Evolutionary conservation across 1,140 invertebrate species (phyloP), one percentile per base, ranked within the genome.

Genomic region (Drosophila bifasciata): DNA sequence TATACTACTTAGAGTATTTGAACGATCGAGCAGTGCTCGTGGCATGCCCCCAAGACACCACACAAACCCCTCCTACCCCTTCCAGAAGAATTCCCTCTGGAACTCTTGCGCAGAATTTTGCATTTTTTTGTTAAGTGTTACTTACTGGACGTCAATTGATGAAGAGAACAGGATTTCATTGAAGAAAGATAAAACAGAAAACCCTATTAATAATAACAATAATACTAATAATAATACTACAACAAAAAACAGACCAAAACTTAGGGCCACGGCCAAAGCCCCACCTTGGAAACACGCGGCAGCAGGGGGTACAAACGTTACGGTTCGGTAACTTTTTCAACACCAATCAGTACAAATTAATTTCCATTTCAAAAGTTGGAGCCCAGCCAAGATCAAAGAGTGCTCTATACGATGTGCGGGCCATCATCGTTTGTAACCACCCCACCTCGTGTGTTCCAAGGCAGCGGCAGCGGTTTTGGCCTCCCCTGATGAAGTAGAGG

Each of bases 301-400:
- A 8, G 32, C 56, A 56, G 75, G 50, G 48, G 69, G 58, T 79
- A 57, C 71, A 74, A 40, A 6, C 62, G 63, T 15, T 40, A 15
- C 69, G 53, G 16, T 43, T 19, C 28, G 68, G 36, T 36, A 49
- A 43, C 25, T 62, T 64, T 52, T 58, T 40, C 61, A 70, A 86
- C 81, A 85, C 81, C 81, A 85, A 88, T 85, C 81, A 85, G 81
- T 85, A 85, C 81, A 85, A 85, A 85, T 86, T 85, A 86, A 81
- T 85, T 85, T 85, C 80, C 69, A 72, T 86, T 85, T 86, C 64
- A 85, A 86, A 36, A 80, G 80, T 76, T 73, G 59, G 62, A 66
- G 70, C 70, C 48, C 70, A 36, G 17, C 21, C 46, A 74, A 74
- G 39, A 74, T 50, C 59, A 52, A 51, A 39, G 39, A 16, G 50